Evolutionary conservation across 1,140 invertebrate species (phyloP), one percentile per base, ranked within the genome.

Genomic region (Achatina immaculata): DNA sequence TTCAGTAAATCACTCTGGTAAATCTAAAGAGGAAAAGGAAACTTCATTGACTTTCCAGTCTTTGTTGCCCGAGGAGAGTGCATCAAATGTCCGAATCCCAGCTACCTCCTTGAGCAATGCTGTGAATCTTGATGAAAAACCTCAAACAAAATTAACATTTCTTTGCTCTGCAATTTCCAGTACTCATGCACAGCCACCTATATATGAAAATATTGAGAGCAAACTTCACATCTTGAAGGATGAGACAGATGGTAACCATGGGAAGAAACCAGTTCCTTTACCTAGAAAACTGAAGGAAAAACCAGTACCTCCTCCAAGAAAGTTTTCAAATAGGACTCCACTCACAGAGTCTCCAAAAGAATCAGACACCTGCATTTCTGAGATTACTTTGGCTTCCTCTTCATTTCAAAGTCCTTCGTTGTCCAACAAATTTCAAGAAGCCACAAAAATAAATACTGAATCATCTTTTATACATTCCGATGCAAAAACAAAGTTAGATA

Each of bases 291-390:
- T 42, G 0, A 80, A 36, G 72, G 68, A 72, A 45, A 80, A 72
- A 72, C 78, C 78, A 28, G 28, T 80, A 21, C 78, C 78, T 40
- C 78, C 68, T 28, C 78, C 78, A 21, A 71, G 78, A 72, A 62
- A 62, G 31, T 28, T 31, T 62, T 62, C 58, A 62, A 2, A 31
- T 28, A 62, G n/a, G 31, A 31, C 2, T 62, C 58, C 58, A 62
- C 1, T 62, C 31, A 7, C n/a, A 31, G 58, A 31, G n/a, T 31
- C 6, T 34, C 6, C 6, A 62, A 62, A 62, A 28, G 28, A 34
- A 31, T 62, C 58, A 62, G 21, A 28, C 28, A 4, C 21, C 2
- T 62, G n/a, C 28, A n/a, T 31, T 28, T 31, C 58, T 62, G 28
- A 62, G 4, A 34, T 16, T 62, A 9, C 28, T 62, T 62, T 28